A percentile compares a stretch with the other conserved stretches of the same genome.
These are phyloP conservation scores for Hipposideros larvatus DNA, from an alignment of 2,797 vertebrate species.

Conservation along the genomic window DNA sequence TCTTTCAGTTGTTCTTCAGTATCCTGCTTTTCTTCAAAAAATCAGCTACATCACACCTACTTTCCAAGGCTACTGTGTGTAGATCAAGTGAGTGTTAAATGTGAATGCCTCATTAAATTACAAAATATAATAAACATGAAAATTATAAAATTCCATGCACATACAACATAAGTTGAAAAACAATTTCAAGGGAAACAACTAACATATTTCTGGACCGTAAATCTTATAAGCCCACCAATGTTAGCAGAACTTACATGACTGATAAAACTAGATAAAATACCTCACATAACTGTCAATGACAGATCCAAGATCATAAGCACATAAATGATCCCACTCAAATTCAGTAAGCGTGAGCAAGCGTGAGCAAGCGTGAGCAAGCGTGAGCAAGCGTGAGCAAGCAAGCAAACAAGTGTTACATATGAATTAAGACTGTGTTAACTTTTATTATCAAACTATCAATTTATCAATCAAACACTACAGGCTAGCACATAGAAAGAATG, in stretches of 20 bases:
- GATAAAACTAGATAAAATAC: neutral
- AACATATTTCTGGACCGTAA: neutral
- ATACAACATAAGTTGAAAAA: neutral
- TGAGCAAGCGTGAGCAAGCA: neutral
- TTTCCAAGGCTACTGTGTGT: slow-evolving; percentile 7
- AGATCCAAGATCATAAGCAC: neutral
- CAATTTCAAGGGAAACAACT: neutral
- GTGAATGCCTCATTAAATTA: slow-evolving; percentile 12
- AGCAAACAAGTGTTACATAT: slow-evolving; percentile 35
- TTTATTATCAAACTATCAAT: slow-evolving; percentile 48
- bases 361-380: neutral
- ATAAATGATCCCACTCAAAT: slow-evolving; percentile 49
- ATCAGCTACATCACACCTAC: neutral
- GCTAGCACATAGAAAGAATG: neutral
- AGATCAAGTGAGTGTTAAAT: neutral
- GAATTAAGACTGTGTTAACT: slow-evolving; percentile 28
- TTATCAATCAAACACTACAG: slow-evolving; percentile 20
- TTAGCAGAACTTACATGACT: neutral
- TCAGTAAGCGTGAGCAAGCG: neutral
- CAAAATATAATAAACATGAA: neutral
- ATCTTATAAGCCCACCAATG: neutral
- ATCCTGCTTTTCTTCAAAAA: neutral
- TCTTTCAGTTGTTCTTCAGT: slow-evolving; percentile 4
- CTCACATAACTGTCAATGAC: neutral
- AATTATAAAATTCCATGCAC: slow-evolving; percentile 13